A percentile compares a stretch with the other conserved stretches of the same genome.
These are phyloP conservation scores for Parapsyche elsis DNA, from an alignment of 1,140 invertebrate genomes.

Conservation along the genomic window DNA sequence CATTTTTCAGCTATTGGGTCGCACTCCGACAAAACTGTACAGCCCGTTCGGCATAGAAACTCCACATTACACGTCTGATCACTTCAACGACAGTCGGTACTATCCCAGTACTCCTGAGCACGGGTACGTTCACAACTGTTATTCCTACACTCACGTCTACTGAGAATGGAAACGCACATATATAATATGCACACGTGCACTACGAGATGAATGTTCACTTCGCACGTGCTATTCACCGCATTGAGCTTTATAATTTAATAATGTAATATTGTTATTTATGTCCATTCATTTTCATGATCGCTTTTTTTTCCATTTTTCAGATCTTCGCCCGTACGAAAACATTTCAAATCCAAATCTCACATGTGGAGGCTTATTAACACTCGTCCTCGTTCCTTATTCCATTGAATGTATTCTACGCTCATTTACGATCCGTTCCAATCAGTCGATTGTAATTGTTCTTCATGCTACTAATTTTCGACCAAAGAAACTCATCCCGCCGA, in stretches of 20 bases:
- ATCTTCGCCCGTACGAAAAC: slow-evolving; percentile 48
- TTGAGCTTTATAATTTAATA: not conserved
- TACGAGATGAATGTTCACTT: no score
- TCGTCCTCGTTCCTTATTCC: slow-evolving; percentile 52
- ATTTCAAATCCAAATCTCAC: slow-evolving; percentile 41
- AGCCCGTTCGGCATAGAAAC: slow-evolving; percentile 68
- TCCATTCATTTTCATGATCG: no score
- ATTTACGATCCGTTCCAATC: not conserved
- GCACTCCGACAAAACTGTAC: slow-evolving; percentile 65
- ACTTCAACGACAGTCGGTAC: slow-evolving; percentile 62
- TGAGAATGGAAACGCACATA: no score
- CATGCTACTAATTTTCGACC: no score
- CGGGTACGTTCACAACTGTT: slow-evolving; percentile 59
- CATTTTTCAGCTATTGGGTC: slow-evolving; percentile 58
- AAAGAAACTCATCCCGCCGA: no score
- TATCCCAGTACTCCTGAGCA: slow-evolving; percentile 67
- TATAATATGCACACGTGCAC: no score
- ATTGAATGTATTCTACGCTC: slow-evolving; percentile 9
- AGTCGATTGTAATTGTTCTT: not conserved
- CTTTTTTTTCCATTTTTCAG: slow-evolving; percentile 37
- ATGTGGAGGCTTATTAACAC: slow-evolving; percentile 50
- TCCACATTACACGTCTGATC: slow-evolving; percentile 56
- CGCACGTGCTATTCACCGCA: not conserved
- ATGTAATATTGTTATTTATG: no score
- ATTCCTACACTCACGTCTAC: slow-evolving; percentile 13